A percentile compares a stretch with the other conserved stretches of the same genome.
Evolutionary conservation across 2,888 invertebrate genomes (phyloP).

Genomic region (Cataglyphis cursor): DNA sequence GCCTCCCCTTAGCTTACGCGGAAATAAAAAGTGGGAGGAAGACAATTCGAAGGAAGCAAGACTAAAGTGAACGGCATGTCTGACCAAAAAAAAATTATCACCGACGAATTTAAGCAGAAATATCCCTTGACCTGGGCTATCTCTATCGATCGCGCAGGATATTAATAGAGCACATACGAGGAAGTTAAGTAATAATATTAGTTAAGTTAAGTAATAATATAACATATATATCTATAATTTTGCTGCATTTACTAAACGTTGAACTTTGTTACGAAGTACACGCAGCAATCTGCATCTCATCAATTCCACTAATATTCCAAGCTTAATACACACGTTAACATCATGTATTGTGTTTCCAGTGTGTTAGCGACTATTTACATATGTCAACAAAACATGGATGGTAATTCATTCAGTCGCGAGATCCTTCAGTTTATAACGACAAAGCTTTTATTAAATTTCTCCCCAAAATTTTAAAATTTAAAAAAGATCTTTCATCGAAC

Average conservation of each 20-base stretch:
- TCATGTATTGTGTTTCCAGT: constrained; percentile 3
- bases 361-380: not conserved
- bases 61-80: constrained; percentile 48
- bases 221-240: constrained; percentile 37
- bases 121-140: not conserved
- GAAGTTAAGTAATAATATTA: too few species aligned
- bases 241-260: constrained; percentile 14
- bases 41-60: constrained; percentile 49
- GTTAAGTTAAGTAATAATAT: too few species aligned
- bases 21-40: constrained; percentile 49
- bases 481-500: not conserved
- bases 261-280: constrained; percentile 35
- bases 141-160: constrained; percentile 9
- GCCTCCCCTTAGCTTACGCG: constrained; percentile 47
- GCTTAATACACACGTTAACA: constrained; percentile 16
- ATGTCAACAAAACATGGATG: not conserved
- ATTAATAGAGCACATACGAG: constrained; percentile 1
- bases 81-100: constrained; percentile 48
- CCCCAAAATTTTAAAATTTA: not conserved
- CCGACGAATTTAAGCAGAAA: constrained; percentile 52
- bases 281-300: constrained; percentile 50
- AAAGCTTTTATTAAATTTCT: constrained; percentile 5
- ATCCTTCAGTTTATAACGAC: not conserved
- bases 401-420: constrained; percentile 8
- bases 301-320: constrained; percentile 30